phyloP scores from a whole-genome alignment of 2,888 invertebrate genomes.

The Cyclophora punctaria region DNA sequence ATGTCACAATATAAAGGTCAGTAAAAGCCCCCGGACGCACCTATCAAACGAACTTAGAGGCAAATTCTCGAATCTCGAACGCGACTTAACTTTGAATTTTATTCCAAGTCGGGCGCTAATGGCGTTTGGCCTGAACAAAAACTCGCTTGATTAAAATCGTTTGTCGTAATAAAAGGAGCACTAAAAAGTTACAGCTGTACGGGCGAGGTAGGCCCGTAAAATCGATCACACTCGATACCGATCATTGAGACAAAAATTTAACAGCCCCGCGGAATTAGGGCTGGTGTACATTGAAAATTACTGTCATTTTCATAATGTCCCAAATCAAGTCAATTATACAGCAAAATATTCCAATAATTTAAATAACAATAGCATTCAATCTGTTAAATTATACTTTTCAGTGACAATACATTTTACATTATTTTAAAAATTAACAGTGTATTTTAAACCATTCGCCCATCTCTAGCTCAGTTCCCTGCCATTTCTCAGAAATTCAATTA shows the following conservation, averaged over 20 bases:
- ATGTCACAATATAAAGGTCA: constrained; percentile 21
- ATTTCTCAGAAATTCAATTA: too few species aligned
- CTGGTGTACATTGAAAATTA: too few species aligned
- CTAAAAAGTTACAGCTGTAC: constrained; percentile 72
- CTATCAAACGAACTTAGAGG: constrained; percentile 62
- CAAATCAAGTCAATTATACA: too few species aligned
- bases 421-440: too few species aligned
- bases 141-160: constrained; percentile 75
- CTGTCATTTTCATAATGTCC: too few species aligned
- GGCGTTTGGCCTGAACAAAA: constrained; percentile 64
- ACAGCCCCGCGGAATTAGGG: constrained; percentile 14
- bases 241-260: constrained; percentile 66
- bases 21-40: constrained; percentile 30
- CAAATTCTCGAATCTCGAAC: constrained; percentile 59
- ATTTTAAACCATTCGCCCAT: too few species aligned
- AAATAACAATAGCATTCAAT: too few species aligned
- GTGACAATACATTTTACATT: too few species aligned
- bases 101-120: constrained; percentile 64
- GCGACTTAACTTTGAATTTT: constrained; percentile 63
- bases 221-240: constrained; percentile 67
- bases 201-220: constrained; percentile 66
- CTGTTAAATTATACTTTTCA: too few species aligned
- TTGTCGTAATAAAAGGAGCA: constrained; percentile 72
- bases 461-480: too few species aligned
- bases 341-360: too few species aligned